phyloP scores from a whole-genome alignment of 2,113 vertebrate genomes.

The Pomatostomus ruficeps region DNA sequence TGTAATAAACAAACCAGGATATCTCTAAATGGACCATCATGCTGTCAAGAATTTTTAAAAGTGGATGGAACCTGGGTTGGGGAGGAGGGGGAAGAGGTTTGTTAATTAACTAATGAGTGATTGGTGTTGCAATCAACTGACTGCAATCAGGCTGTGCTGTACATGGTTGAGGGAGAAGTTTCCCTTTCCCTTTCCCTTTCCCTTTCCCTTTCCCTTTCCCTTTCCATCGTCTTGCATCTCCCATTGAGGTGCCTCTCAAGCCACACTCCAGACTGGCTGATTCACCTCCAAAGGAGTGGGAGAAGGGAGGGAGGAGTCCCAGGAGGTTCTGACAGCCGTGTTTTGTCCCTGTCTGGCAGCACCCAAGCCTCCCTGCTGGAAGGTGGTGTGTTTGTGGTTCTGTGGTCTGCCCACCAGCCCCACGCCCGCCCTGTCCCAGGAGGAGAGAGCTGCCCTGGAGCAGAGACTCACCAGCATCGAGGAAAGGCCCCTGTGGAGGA shows the following conservation, averaged over 20 bases:
- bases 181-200: not conserved
- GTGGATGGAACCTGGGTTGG: not conserved
- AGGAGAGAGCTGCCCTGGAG: slow-evolving; percentile 65
- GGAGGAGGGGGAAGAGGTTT: not conserved
- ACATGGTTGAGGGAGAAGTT: not conserved
- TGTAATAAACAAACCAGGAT: not conserved
- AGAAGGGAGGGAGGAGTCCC: not conserved
- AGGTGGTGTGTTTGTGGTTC: slow-evolving; percentile 71
- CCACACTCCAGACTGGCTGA: not conserved
- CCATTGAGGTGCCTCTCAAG: not conserved
- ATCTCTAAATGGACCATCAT: not conserved
- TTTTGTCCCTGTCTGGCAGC: not conserved
- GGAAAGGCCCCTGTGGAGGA: slow-evolving; percentile 81
- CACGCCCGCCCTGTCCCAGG: slow-evolving; percentile 34
- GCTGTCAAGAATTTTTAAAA: not conserved
- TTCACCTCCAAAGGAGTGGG: not conserved
- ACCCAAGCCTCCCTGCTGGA: slow-evolving; percentile 62
- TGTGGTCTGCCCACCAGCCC: slow-evolving; percentile 73
- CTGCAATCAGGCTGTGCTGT: not conserved
- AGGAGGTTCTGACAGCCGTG: not conserved
- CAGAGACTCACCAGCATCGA: slow-evolving; percentile 76
- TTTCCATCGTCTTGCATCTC: not conserved
- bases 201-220: not conserved
- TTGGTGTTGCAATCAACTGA: not conserved
- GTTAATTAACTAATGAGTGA: not conserved